phyloP scores from a whole-genome alignment of 2,797 vertebrate species.

The Nannoperca obscura region DNA sequence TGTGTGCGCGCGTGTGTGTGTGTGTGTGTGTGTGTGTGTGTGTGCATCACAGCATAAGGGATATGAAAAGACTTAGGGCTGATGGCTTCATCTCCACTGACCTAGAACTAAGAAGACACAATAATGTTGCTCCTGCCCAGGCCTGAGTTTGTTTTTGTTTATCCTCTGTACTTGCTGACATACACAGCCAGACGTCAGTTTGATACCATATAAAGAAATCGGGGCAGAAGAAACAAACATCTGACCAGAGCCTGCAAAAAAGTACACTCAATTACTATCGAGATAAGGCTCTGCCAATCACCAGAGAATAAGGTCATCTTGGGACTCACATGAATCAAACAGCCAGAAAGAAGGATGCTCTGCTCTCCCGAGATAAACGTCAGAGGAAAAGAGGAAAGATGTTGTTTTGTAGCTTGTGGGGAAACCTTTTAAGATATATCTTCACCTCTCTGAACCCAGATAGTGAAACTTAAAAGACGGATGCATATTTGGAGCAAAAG shows the following conservation, averaged over 20 bases:
- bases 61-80: conserved; percentile 14
- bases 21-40: not conserved
- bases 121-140: conserved; percentile 16
- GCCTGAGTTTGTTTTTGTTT: conserved; percentile 42
- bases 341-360: conserved; percentile 49
- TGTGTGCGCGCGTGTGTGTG: not conserved
- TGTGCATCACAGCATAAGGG: conserved; percentile 23
- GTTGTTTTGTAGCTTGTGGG: conserved; percentile 26
- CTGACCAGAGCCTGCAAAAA: conserved; percentile 41
- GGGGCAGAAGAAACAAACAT: conserved; percentile 52
- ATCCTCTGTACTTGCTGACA: conserved; percentile 28
- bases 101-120: conserved; percentile 46
- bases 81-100: conserved; percentile 47
- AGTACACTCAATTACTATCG: conserved; percentile 50
- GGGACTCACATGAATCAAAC: conserved; percentile 47
- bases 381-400: conserved; percentile 32
- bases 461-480: conserved; percentile 1
- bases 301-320: conserved; percentile 44
- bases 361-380: conserved; percentile 50
- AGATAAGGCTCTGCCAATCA: conserved; percentile 49
- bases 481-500: conserved; percentile 7
- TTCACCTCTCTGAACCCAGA: conserved; percentile 26
- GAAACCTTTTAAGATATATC: conserved; percentile 25
- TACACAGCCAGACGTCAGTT: conserved; percentile 19
- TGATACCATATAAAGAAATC: conserved; percentile 34